Percentiles rank a stretch among this genome's conserved stretches.
Conservation (phyloP, 2,113 vertebrate genomes). For the Amphiprion ocellaris region DNA sequence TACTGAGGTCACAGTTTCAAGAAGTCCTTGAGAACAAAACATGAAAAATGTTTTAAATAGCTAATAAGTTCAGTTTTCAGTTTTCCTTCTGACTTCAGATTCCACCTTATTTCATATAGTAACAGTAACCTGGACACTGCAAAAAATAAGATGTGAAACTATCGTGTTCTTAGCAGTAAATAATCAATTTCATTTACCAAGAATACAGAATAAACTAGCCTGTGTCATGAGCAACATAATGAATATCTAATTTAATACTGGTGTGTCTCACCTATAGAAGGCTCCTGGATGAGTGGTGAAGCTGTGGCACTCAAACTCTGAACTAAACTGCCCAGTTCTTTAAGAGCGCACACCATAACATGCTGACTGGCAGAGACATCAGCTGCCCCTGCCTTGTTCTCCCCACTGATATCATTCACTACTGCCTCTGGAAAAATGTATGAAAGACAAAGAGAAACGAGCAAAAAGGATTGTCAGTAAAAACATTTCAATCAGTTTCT, state of each 20-base stretch:
- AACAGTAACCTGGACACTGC: no score
- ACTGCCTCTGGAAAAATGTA: constrained; percentile 88
- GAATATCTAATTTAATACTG: not conserved
- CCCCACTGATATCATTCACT: constrained; percentile 93
- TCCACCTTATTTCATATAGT: no score
- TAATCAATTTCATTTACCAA: not conserved
- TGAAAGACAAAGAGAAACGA: not conserved
- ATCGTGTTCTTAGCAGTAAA: no score
- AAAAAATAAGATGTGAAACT: no score
- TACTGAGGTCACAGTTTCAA: constrained; percentile 97
- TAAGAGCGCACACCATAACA: constrained; percentile 98
- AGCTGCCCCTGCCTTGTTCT: constrained; percentile 93
- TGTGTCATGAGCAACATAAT: no score
- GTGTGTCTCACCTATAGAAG: constrained; percentile 89
- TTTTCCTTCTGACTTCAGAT: not conserved
- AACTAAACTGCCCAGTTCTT: constrained; percentile 96
- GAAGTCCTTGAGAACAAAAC: constrained; percentile 84
- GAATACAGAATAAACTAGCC: not conserved
- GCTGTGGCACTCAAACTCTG: constrained; percentile 97
- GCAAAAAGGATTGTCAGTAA: not conserved
- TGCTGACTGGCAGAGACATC: constrained; percentile 98
- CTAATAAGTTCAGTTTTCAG: not conserved
- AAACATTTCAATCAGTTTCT: not conserved
- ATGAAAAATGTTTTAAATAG: not conserved
- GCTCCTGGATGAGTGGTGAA: constrained; percentile 96